These are phyloP conservation scores for Dorcus hopei DNA, from an alignment of 2,888 invertebrate species.

Conservation along the genomic window DNA sequence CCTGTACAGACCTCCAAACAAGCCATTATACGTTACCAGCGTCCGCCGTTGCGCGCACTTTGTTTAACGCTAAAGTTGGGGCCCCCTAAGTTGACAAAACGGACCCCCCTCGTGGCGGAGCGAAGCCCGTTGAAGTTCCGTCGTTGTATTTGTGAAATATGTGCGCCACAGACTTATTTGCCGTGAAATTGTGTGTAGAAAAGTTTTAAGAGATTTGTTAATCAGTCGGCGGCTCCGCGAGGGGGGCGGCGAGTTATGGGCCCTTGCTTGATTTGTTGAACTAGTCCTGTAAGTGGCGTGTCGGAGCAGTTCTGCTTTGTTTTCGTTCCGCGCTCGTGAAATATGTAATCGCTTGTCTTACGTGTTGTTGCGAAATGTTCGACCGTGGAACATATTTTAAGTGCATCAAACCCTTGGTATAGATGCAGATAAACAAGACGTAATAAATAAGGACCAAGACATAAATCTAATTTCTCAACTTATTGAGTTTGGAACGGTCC, in stretches of 20 bases:
- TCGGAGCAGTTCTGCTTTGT: too few species aligned
- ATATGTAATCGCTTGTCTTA: too few species aligned
- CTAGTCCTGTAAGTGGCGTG: too few species aligned
- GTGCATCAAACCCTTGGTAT: too few species aligned
- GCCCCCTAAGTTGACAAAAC: slow-evolving; percentile 30
- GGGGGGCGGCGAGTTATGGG: background rate
- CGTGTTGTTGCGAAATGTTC: too few species aligned
- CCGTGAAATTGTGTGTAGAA: slow-evolving; percentile 26
- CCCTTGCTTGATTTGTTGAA: background rate
- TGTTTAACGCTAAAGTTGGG: slow-evolving; percentile 27
- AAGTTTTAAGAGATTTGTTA: slow-evolving; percentile 4
- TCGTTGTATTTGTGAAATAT: slow-evolving; percentile 28
- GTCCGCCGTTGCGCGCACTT: slow-evolving; percentile 22
- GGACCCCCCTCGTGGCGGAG: slow-evolving; percentile 26
- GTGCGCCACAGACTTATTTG: slow-evolving; percentile 26
- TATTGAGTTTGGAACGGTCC: too few species aligned
- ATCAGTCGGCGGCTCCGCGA: background rate
- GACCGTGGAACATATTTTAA: too few species aligned
- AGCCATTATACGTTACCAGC: slow-evolving; percentile 20
- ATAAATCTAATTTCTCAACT: too few species aligned
- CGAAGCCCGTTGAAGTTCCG: slow-evolving; percentile 12
- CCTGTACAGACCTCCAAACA: slow-evolving; percentile 32
- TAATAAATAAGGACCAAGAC: too few species aligned
- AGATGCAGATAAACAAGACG: too few species aligned
- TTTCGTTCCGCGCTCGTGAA: too few species aligned